phyloP scores from a whole-genome alignment of 2,888 invertebrate species.

The Tortricodes alternella region DNA sequence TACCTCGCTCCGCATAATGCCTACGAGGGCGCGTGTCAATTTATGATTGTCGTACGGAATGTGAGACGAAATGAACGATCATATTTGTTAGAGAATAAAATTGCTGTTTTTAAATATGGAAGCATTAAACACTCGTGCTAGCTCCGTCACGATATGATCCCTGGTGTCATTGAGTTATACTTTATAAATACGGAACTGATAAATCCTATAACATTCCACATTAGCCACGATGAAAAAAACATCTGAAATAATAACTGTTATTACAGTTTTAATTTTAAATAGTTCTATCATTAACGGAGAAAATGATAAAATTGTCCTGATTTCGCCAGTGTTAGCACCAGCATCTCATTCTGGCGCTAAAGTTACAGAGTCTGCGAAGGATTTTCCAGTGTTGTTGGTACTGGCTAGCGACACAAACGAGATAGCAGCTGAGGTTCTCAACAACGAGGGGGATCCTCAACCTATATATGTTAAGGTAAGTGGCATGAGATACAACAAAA shows the following conservation, averaged over 20 bases:
- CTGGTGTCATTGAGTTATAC: constrained; percentile 59
- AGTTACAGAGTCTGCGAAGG: constrained; percentile 61
- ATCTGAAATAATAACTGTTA: constrained; percentile 27
- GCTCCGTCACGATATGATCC: constrained; percentile 49
- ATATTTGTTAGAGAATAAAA: no score
- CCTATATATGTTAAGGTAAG: constrained; percentile 71
- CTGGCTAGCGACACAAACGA: constrained; percentile 46
- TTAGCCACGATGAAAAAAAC: constrained; percentile 52
- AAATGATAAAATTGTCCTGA: constrained; percentile 46
- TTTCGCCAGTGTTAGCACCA: constrained; percentile 61
- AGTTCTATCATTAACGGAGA: constrained; percentile 27
- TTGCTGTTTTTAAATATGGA: no score
- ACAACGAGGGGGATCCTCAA: constrained; percentile 35
- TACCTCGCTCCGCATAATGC: no score
- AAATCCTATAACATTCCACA: constrained; percentile 51
- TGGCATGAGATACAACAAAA: not conserved
- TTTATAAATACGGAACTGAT: constrained; percentile 65
- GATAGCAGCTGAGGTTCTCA: constrained; percentile 27
- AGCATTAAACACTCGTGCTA: constrained; percentile 22
- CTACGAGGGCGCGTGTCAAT: no score
- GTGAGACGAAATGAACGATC: no score
- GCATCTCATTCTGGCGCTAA: constrained; percentile 46
- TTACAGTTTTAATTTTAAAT: constrained; percentile 20
- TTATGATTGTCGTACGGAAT: no score
- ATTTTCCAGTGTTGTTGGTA: constrained; percentile 62